phyloP scores from a whole-genome alignment of 2,113 vertebrate genomes.

The Dicentrarchus labrax region DNA sequence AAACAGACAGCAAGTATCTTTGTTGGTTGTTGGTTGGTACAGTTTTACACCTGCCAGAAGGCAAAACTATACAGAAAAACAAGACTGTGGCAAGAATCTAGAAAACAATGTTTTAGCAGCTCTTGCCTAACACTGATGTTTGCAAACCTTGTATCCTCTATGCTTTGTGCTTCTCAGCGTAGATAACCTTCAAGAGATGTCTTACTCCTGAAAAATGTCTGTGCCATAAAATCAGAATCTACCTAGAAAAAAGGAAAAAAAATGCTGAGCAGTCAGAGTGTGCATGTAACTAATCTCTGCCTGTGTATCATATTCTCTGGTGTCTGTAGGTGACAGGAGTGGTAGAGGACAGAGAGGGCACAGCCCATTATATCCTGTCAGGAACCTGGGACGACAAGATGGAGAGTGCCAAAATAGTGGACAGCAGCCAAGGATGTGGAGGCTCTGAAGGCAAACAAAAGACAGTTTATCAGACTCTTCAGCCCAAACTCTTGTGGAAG shows the following conservation, averaged over 20 bases:
- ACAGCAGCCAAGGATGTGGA: slow-evolving; percentile 89
- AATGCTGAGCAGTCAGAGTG: not conserved
- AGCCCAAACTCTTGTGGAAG: slow-evolving; percentile 94
- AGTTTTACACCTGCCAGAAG: slow-evolving; percentile 2
- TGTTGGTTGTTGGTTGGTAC: not conserved
- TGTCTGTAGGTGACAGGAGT: slow-evolving; percentile 91
- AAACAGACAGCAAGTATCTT: slow-evolving; percentile 1
- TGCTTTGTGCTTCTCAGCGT: not conserved
- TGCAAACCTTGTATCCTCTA: not conserved
- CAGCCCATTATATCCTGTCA: slow-evolving; percentile 92
- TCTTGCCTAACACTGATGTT: not conserved
- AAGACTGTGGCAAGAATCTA: not conserved
- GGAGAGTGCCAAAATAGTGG: slow-evolving; percentile 92
- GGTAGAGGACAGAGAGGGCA: slow-evolving; percentile 88
- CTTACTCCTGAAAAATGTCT: not conserved
- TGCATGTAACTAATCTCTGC: slow-evolving; percentile 25
- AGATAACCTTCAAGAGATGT: not conserved
- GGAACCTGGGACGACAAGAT: slow-evolving; percentile 97
- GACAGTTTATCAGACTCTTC: slow-evolving; percentile 94
- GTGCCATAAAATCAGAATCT: not conserved
- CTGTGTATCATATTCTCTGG: slow-evolving; percentile 15
- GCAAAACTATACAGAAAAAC: not conserved
- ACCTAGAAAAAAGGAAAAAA: not conserved
- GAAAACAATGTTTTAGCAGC: not conserved
- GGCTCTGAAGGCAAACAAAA: slow-evolving; percentile 92